Base-by-base conservation (phyloP, 2,797 vertebrate genomes). In the Halcyon leucocephala region DNA sequence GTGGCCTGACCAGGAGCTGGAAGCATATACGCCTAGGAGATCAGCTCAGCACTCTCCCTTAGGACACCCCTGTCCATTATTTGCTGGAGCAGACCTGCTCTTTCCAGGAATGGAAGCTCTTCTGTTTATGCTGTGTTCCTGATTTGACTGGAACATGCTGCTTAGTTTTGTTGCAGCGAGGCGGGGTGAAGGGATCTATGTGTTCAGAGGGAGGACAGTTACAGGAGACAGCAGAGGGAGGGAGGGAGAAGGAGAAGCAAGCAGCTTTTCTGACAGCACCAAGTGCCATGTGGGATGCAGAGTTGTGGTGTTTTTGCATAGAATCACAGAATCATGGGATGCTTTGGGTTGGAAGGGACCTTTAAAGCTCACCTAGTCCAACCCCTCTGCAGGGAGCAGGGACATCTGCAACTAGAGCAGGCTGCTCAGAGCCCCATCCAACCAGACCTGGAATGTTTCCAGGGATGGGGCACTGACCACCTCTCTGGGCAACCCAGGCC, bases 251-350 rank as follows among this genome's bases (percentile, higher is more conserved):
- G 25, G 39, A 48, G 29, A 49, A 80, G 65, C 62, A 44, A 61
- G 14, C 29, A 67, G 28, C 22, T 25, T 76, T 94, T 79, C 62
- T 2, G 2, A 10, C 22, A 66, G 74, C 51, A 25, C 25, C 6
- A 14, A 0, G 25, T 69, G 26, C 0, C 0, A 15, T 31, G 22
- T 28, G 44, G 28, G 44, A 60, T 54, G 26, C 71, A 49, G 70
- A 87, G 22, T 78, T 79, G 71, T 3, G 1, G 46, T 49, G 70
- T 73, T 61, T 1, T 52, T 65, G 61, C 49, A 55, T n/a, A n/a
- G 29, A 55, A 54, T 54, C 29, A 52, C 17, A 29, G 44, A 49
- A 49, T 49, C 48, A 49, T 49, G 48, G 29, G 31, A 18, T 55
- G 52, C 16, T n/a, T 55, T 55, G 52, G 17, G 18, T 55, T 55